Evolutionary conservation across 2,797 vertebrate genomes (phyloP), one percentile per base, ranked within the genome.

Genomic region (Danio choprae): DNA sequence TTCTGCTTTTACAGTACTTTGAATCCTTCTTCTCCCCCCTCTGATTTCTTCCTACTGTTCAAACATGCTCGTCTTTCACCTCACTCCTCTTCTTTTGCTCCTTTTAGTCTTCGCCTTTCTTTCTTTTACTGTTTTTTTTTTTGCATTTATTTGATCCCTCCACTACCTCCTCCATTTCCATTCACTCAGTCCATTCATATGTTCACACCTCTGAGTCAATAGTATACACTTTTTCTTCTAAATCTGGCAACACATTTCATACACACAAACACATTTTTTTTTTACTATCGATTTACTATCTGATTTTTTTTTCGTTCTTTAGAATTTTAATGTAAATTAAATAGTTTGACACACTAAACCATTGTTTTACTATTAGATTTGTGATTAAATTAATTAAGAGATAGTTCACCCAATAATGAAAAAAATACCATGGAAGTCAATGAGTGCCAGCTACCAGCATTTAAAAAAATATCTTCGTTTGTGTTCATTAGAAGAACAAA

Each of bases 1-100:
- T 86, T 86, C 55, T 79, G 83, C 83, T 90, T 90, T 87, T 85
- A 85, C 88, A 87, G 48, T 41, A 44, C 82, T 72, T 81, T 82
- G 77, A 85, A 56, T 86, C 55, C 16, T 60, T 86, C 76, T 73
- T 74, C 80, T 74, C 77, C 68, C 68, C 79, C 84, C 76, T 15
- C 63, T 65, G 77, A 87, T 84, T 82, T 58, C 16, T 64, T 58
- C 62, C 46, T 53, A 16, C 68, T 48, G 53, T 29, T 77, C 20
- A 43, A 22, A 38, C 43, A 13, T 67, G 48, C 41, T 46, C 56
- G 43, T 55, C 40, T 62, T 62, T 69, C 7, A 63, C 79, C 62
- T 40, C 74, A 70, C 81, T 79, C 80, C 82, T 81, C 69, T 76
- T 77, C 78, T 43, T 7, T 11, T 79, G 85, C 86, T 86, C 87